Percentiles rank a stretch among this genome's conserved stretches.
Evolutionary conservation across 2,888 invertebrate species (phyloP).

Genomic region (Thecocarcelia acutangulata): DNA sequence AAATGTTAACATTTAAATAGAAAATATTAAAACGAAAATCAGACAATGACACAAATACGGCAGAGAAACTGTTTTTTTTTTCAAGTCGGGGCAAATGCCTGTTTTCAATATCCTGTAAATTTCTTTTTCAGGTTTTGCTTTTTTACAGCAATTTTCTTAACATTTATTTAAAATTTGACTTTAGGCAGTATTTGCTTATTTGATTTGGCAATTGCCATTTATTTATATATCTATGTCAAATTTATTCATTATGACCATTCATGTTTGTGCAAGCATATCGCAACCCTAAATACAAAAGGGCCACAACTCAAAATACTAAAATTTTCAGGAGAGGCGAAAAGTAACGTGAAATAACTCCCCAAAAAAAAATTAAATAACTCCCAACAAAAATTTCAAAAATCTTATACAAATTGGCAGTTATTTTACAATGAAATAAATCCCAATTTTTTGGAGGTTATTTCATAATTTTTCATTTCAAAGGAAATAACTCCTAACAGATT

Average conservation of each 20-base stretch:
- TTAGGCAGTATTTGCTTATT: neutral
- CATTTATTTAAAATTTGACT: neutral
- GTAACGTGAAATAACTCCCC: too few relatives aligned
- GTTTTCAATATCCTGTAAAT: neutral
- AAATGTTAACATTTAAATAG: slow-evolving; percentile 8
- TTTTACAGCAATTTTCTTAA: neutral
- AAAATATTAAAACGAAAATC: slow-evolving; percentile 13
- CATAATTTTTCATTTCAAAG: too few relatives aligned
- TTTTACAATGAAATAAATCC: too few relatives aligned
- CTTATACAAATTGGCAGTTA: too few relatives aligned
- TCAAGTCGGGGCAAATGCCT: neutral
- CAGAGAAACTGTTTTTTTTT: neutral
- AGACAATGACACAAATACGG: slow-evolving; percentile 33
- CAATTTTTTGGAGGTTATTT: too few relatives aligned
- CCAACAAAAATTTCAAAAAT: too few relatives aligned
- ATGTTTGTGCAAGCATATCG: too few relatives aligned
- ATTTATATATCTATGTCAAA: neutral
- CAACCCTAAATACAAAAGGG: too few relatives aligned
- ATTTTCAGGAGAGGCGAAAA: too few relatives aligned
- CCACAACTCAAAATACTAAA: too few relatives aligned
- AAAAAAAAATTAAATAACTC: too few relatives aligned
- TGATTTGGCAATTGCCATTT: neutral
- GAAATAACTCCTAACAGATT: too few relatives aligned
- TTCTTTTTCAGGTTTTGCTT: neutral
- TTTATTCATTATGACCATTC: slow-evolving; percentile 4